phyloP scores from a whole-genome alignment of 2,888 invertebrate species.

The Helleia helle region DNA sequence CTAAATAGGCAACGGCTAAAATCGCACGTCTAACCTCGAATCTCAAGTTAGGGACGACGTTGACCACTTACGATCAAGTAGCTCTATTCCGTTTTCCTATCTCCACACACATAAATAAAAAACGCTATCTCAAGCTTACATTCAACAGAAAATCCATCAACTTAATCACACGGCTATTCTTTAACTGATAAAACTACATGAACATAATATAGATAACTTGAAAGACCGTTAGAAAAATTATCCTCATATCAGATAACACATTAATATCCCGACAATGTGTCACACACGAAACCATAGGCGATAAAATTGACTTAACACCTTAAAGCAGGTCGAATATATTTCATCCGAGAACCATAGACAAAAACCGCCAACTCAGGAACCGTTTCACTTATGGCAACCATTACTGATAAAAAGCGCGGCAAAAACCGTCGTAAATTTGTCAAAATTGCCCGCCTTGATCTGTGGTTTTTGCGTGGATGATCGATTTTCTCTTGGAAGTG shows the following conservation, averaged over 20 bases:
- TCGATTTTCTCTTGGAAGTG: background rate
- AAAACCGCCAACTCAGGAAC: constrained; percentile 28
- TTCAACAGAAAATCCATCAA: no score
- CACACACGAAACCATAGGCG: constrained; percentile 16
- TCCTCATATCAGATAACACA: constrained; percentile 14
- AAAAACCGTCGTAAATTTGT: constrained; percentile 31
- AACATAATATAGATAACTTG: no score
- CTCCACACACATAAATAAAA: no score
- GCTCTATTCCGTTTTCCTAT: no score
- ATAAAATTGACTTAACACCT: constrained; percentile 45
- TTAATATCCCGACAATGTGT: constrained; percentile 17
- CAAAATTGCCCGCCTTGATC: constrained; percentile 21
- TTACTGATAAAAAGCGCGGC: constrained; percentile 23
- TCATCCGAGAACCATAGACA: constrained; percentile 25
- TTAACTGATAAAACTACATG: no score
- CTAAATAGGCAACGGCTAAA: no score
- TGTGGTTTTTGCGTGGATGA: constrained; percentile 10
- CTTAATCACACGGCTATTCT: no score
- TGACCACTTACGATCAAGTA: no score
- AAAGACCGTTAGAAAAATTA: constrained; percentile 1
- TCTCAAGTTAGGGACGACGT: no score
- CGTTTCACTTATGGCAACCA: constrained; percentile 36
- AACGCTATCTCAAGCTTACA: no score
- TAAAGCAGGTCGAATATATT: constrained; percentile 36
- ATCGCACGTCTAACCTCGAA: no score